Evolutionary conservation across 2,797 vertebrate genomes (phyloP).

Genomic region (Sciurus carolinensis): DNA sequence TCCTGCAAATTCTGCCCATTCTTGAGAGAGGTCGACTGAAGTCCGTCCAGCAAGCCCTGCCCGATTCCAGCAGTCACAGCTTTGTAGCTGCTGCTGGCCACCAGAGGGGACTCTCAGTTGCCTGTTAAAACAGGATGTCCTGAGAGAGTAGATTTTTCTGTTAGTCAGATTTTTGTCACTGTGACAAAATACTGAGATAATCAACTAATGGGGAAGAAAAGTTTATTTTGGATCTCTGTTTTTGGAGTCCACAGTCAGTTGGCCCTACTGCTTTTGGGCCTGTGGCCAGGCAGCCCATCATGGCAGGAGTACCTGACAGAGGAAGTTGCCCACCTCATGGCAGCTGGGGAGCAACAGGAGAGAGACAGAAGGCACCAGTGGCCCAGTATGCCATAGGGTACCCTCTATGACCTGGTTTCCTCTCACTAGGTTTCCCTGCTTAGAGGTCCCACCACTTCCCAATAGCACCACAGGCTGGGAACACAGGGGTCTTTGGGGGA

Average conservation of each 20-base stretch:
- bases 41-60: not conserved
- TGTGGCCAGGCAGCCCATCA: not conserved
- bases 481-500: not conserved
- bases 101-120: not conserved
- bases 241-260: not conserved
- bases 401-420: not conserved
- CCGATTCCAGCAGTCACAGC: not conserved
- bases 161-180: not conserved
- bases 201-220: not conserved
- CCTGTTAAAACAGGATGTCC: not conserved
- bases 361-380: not conserved
- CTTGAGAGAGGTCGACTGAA: not conserved
- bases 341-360: not conserved
- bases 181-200: not conserved
- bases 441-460: not conserved
- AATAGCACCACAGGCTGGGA: too few relatives aligned
- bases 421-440: too few relatives aligned
- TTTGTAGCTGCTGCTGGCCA: not conserved
- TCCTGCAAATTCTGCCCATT: slow-evolving; percentile 2
- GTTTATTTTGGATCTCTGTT: not conserved
- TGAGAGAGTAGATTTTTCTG: not conserved
- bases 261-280: not conserved
- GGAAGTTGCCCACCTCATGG: not conserved
- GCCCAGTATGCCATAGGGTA: too few relatives aligned
- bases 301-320: not conserved